phyloP scores from a whole-genome alignment of 1,140 invertebrate genomes.

The Drosophila nebulosa region DNA sequence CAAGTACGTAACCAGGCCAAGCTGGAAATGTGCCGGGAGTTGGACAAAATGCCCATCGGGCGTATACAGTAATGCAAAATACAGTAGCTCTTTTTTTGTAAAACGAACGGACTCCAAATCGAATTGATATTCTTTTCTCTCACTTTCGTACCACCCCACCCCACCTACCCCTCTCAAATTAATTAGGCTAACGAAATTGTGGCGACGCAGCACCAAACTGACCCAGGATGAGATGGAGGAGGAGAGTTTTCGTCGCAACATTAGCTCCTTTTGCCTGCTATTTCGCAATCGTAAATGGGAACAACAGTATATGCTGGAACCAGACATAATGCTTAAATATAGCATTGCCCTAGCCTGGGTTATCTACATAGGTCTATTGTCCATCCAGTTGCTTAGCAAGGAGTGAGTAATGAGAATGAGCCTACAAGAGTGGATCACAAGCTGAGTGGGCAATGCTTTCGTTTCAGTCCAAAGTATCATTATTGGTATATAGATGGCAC shows the following conservation, averaged over 20 bases:
- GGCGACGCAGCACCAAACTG: slow-evolving; percentile 56
- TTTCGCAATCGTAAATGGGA: slow-evolving; percentile 78
- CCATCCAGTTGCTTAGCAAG: slow-evolving; percentile 70
- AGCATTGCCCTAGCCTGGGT: slow-evolving; percentile 65
- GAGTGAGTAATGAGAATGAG: slow-evolving; percentile 41
- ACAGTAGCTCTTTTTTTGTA: background rate
- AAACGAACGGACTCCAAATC: background rate
- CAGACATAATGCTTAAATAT: slow-evolving; percentile 80
- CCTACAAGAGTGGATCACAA: no score
- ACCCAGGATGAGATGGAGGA: slow-evolving; percentile 78
- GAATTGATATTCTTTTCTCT: no score
- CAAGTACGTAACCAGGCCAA: slow-evolving; percentile 80
- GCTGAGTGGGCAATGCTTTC: accelerated
- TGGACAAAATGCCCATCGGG: slow-evolving; percentile 80
- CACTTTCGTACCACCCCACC: no score
- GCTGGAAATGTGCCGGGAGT: slow-evolving; percentile 80
- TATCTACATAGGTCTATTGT: slow-evolving; percentile 62
- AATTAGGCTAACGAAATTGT: slow-evolving; percentile 63
- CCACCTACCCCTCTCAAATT: background rate
- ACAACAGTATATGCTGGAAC: slow-evolving; percentile 64
- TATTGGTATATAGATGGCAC: slow-evolving; percentile 62
- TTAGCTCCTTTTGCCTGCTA: slow-evolving; percentile 71
- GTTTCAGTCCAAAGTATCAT: slow-evolving; percentile 43
- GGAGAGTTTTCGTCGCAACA: slow-evolving; percentile 73
- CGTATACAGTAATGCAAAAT: slow-evolving; percentile 67